Conservation (phyloP, 2,888 invertebrate genomes). For the Uloborus plumipes region DNA sequence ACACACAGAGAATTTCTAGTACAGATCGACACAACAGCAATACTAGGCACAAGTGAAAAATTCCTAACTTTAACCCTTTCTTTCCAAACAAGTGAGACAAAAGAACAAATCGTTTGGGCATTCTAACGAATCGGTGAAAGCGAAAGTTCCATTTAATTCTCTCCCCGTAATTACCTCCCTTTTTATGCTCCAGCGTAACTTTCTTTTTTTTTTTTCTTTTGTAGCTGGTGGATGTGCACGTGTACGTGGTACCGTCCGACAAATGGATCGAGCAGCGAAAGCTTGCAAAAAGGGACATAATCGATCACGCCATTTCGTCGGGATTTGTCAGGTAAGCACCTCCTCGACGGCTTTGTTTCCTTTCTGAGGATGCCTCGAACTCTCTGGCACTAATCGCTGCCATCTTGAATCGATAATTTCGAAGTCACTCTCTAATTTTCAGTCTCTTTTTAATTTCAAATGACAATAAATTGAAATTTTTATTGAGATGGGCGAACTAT, state of each 20-base stretch:
- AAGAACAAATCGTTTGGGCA: too few species aligned
- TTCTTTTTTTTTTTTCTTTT: constrained; percentile 14
- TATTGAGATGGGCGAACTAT: too few species aligned
- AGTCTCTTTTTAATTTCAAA: too few species aligned
- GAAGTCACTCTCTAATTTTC: not conserved
- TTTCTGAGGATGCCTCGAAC: not conserved
- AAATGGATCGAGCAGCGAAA: constrained; percentile 57
- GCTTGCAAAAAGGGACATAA: constrained; percentile 55
- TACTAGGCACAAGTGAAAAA: too few species aligned
- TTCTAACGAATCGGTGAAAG: too few species aligned
- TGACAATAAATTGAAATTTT: too few species aligned
- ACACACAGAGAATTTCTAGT: too few species aligned
- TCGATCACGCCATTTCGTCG: constrained; percentile 53
- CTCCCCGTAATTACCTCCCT: not conserved
- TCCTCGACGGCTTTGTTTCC: constrained; percentile 1
- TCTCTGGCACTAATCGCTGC: not conserved
- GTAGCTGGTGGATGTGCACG: constrained; percentile 58
- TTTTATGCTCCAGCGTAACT: constrained; percentile 5
- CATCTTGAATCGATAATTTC: constrained; percentile 2
- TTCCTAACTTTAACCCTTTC: too few species aligned
- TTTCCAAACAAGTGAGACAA: too few species aligned
- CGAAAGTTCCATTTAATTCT: constrained; percentile 7
- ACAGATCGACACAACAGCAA: too few species aligned
- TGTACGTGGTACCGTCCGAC: constrained; percentile 67
- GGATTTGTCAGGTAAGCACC: constrained; percentile 59